Evolutionary conservation across 1,140 invertebrate species (phyloP).

Genomic region (Bombus soroeensis): DNA sequence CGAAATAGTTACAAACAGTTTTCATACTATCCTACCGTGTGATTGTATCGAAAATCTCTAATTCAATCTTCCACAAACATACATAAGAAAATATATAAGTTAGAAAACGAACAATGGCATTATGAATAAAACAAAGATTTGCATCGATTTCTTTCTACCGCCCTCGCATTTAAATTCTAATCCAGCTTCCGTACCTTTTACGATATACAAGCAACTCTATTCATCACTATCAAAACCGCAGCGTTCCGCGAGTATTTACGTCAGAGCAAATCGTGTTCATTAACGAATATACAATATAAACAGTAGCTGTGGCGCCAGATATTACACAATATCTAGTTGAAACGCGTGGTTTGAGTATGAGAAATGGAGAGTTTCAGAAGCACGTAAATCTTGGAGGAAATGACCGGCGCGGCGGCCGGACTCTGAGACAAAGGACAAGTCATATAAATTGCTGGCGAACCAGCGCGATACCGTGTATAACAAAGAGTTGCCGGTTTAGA

Average conservation of each 20-base stretch:
- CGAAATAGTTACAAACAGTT: background rate
- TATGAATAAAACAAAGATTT: background rate
- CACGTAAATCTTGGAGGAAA: slow-evolving; percentile 30
- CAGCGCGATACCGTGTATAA: slow-evolving; percentile 19
- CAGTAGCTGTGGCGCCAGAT: background rate
- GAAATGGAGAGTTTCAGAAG: background rate
- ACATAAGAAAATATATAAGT: background rate
- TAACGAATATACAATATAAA: background rate
- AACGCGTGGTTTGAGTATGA: too few species aligned
- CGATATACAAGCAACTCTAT: too few species aligned
- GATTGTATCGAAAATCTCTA: too few species aligned
- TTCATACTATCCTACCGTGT: too few species aligned
- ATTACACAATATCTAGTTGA: background rate
- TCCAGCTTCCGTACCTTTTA: background rate
- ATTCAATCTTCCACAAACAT: background rate
- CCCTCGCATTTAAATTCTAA: background rate
- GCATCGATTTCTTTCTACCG: background rate
- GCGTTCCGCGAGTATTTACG: background rate
- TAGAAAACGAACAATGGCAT: background rate
- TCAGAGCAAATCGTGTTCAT: background rate
- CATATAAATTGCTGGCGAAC: slow-evolving; percentile 13
- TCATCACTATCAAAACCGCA: background rate
- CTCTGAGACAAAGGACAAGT: slow-evolving; percentile 25
- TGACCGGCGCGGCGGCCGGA: background rate
- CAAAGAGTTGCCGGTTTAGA: slow-evolving; percentile 15